phyloP scores from a whole-genome alignment of 1,140 invertebrate species.

The Cotesia typhae region DNA sequence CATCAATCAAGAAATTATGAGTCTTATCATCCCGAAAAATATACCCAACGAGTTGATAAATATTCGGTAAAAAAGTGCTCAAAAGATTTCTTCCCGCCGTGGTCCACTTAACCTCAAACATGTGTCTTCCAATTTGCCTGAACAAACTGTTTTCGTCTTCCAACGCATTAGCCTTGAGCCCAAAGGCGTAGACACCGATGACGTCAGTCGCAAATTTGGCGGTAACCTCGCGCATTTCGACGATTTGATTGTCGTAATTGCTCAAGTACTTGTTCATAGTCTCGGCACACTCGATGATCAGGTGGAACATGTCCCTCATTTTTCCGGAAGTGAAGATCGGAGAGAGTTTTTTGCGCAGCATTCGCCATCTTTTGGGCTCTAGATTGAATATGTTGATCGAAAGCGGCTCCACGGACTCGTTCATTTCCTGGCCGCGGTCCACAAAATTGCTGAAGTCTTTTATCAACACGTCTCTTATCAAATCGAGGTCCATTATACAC shows the following conservation, averaged over 20 bases:
- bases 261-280: constrained; percentile 59
- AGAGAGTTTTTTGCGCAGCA: constrained; percentile 43
- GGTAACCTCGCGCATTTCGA: constrained; percentile 65
- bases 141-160: constrained; percentile 65
- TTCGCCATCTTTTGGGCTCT: constrained; percentile 34
- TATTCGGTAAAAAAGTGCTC: neutral
- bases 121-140: constrained; percentile 54
- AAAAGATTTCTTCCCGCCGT: constrained; percentile 59
- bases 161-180: constrained; percentile 66
- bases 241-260: constrained; percentile 51
- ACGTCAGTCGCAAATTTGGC: constrained; percentile 67
- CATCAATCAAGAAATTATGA: constrained; percentile 60
- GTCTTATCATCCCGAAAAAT: constrained; percentile 37
- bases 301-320: constrained; percentile 64
- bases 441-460: constrained; percentile 65
- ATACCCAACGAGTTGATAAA: constrained; percentile 7
- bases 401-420: constrained; percentile 54
- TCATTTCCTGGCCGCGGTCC: constrained; percentile 52
- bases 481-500: constrained; percentile 8
- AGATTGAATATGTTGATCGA: constrained; percentile 54
- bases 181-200: constrained; percentile 69
- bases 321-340: constrained; percentile 66
- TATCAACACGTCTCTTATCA: constrained; percentile 57
- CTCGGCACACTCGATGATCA: constrained; percentile 56
- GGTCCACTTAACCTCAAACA: constrained; percentile 56